Evolutionary conservation across 2,888 invertebrate species (phyloP).

Genomic region (Sepioteuthis lessoniana): DNA sequence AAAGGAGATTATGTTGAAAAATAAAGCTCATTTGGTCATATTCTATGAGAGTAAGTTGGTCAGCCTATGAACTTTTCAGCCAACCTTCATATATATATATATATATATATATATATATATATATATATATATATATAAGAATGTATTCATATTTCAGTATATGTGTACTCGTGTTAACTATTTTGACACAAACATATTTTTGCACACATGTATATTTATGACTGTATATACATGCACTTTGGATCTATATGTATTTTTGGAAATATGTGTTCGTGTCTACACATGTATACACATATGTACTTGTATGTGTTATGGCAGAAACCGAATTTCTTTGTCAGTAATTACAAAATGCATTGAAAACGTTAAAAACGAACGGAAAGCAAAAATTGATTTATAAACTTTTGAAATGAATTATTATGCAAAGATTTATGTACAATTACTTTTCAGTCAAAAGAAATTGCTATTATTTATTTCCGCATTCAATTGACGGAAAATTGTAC

Average conservation of each 20-base stretch:
- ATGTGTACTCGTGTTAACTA: too few relatives aligned
- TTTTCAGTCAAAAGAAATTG: not conserved
- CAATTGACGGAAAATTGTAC: not conserved
- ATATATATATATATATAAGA: constrained; percentile 2
- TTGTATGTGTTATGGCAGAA: not conserved
- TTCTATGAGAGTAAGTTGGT: too few relatives aligned
- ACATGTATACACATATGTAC: not conserved
- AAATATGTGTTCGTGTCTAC: not conserved
- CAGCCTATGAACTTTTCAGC: too few relatives aligned
- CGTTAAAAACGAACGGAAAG: not conserved
- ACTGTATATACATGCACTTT: not conserved
- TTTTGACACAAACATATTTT: not conserved
- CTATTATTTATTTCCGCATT: constrained; percentile 33
- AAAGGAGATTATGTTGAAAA: too few relatives aligned
- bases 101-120: constrained; percentile 2
- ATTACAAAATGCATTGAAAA: not conserved
- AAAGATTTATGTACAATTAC: constrained; percentile 33
- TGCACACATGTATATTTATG: not conserved
- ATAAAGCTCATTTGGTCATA: too few relatives aligned
- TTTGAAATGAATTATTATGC: constrained; percentile 25
- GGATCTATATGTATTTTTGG: not conserved
- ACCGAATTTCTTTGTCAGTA: not conserved
- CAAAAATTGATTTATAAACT: constrained; percentile 12
- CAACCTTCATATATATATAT: not conserved
- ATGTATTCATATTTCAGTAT: too few relatives aligned